A percentile compares a stretch with the other conserved stretches of the same genome.
Evolutionary conservation across 2,797 vertebrate species (phyloP).

Genomic region (Hafferia zeledoni): DNA sequence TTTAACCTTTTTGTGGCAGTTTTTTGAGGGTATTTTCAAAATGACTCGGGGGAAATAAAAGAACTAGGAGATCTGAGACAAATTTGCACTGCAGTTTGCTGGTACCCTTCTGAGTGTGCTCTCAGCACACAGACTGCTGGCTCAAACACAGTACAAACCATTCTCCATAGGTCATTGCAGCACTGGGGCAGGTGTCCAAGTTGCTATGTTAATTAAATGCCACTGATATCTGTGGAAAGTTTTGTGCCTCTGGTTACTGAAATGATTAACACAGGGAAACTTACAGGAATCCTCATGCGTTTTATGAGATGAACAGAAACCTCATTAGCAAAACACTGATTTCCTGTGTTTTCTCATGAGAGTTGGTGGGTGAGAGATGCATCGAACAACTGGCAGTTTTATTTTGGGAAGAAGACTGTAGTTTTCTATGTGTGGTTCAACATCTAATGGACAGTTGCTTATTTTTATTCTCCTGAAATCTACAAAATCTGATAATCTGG

Average conservation of each 20-base stretch:
- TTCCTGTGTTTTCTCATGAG: background rate
- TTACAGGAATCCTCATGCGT: background rate
- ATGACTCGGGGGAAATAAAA: background rate
- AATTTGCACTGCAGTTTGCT: background rate
- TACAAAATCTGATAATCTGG: background rate
- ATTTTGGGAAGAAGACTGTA: background rate
- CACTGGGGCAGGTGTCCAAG: background rate
- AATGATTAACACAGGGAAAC: background rate
- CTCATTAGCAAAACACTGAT: background rate
- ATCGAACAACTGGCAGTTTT: background rate
- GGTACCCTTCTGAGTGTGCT: background rate
- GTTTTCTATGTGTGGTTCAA: background rate
- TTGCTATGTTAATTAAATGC: constrained; percentile 5
- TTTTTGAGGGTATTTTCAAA: background rate
- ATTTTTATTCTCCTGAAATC: background rate
- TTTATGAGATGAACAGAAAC: background rate
- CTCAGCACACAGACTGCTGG: background rate
- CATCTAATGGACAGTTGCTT: background rate
- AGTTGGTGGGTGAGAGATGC: background rate
- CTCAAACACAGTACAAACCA: background rate
- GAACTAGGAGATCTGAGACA: background rate
- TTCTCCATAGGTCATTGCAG: background rate
- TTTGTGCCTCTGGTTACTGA: background rate
- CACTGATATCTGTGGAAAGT: background rate
- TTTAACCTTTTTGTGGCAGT: background rate